phyloP scores from a whole-genome alignment of 2,113 vertebrate species.

The Oryctolagus cuniculus region mOryCun1.1 NC_091433.1:182493501-182494000 shows the following conservation, averaged over 20 bases:
- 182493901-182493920: background rate
- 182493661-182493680: background rate
- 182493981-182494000: slow-evolving; percentile 97
- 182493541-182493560: background rate
- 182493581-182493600: background rate
- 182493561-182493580: background rate
- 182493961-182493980: slow-evolving; percentile 87
- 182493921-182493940: background rate
- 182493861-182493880: background rate
- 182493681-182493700: background rate
- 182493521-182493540: background rate
- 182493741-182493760: background rate
- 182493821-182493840: background rate
- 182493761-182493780: background rate
- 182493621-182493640: background rate
- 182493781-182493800: background rate
- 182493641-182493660: background rate
- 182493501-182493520: background rate
- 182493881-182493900: background rate
- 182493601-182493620: background rate
- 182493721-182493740: background rate
- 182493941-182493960: background rate
- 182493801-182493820: background rate
- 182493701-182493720: background rate
- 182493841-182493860: background rate